phyloP scores from a whole-genome alignment of 2,797 vertebrate species.

The Artibeus jamaicensis region DNA sequence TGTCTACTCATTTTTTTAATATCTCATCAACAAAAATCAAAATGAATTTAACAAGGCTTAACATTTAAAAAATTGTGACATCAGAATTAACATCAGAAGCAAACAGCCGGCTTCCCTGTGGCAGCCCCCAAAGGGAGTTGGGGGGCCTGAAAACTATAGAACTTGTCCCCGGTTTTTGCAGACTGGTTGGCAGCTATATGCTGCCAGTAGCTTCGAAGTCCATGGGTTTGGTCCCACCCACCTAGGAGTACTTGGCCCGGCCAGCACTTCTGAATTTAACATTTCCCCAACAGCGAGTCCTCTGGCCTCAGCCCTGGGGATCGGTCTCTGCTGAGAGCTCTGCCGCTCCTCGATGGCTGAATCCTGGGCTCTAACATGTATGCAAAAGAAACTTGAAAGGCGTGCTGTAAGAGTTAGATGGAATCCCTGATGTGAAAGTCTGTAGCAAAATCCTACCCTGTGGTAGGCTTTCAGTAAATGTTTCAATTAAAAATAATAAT shows the following conservation, averaged over 20 bases:
- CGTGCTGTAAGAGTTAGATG: background rate
- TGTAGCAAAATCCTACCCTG: background rate
- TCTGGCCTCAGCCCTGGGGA: background rate
- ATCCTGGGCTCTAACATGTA: background rate
- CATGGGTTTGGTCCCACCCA: background rate
- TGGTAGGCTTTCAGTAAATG: background rate
- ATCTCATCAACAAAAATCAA: background rate
- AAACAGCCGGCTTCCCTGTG: background rate
- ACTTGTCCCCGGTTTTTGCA: background rate
- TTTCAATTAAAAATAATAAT: background rate
- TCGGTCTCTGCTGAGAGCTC: background rate
- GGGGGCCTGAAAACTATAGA: background rate
- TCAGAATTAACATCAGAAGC: background rate
- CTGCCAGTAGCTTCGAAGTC: background rate
- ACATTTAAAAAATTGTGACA: background rate
- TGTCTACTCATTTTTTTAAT: background rate
- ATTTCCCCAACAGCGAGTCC: background rate
- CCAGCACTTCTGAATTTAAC: background rate
- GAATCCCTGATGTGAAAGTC: background rate
- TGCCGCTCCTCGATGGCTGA: background rate
- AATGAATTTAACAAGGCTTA: slow-evolving; percentile 9
- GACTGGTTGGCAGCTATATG: rapidly evolving
- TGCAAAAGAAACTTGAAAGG: background rate
- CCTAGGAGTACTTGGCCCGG: background rate
- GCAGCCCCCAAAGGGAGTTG: background rate